Base-by-base conservation (phyloP, 2,113 vertebrate species). In the Hemichromis elongatus region DNA sequence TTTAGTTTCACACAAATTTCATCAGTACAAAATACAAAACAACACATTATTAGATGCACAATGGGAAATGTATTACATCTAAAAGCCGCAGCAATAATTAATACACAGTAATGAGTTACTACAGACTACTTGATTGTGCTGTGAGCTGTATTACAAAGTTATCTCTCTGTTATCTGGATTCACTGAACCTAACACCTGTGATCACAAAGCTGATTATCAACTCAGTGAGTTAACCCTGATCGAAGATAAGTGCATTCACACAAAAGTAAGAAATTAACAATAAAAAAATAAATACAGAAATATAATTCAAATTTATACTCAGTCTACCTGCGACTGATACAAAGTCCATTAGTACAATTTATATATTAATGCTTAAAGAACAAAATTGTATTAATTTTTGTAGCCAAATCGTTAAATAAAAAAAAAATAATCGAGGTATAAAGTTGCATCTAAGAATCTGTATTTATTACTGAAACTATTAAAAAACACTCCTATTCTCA, bases 121-220 rank as follows among this genome's bases (percentile, higher is more conserved):
- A 45, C 8, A 45, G 37, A 45, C 37, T 70, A 2, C 75, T 55
- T 55, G 2, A 3, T 8, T 57, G 11, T 0, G 0, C 4, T 21
- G 61, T 11, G 19, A 6, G 21, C 35, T 66, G 11, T 7, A 40
- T 12, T 24, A 66, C 61, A 66, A 40, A 40, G 61, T 63, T 63
- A 63, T 66, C n/a, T 40, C n/a, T 24, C 35, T 9, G 35, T 40
- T 66, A 66, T 66, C 11, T 66, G 61, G 61, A 66, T 9, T 66
- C 35, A 40, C 61, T 66, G 19, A 66, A 21, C 35, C 19, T 40
- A 66, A 66, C 61, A 70, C 37, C 16, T 0, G 1, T 9, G n/a
- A 24, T 68, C 37, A 68, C 7, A 68, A 42, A 68, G 63, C 35
- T 68, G 35, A n/a, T 42, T 42, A 42, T 0, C 63, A 21, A 68